phyloP scores from a whole-genome alignment of 2,797 vertebrate genomes.

The Tauraco hartlaubi region DNA sequence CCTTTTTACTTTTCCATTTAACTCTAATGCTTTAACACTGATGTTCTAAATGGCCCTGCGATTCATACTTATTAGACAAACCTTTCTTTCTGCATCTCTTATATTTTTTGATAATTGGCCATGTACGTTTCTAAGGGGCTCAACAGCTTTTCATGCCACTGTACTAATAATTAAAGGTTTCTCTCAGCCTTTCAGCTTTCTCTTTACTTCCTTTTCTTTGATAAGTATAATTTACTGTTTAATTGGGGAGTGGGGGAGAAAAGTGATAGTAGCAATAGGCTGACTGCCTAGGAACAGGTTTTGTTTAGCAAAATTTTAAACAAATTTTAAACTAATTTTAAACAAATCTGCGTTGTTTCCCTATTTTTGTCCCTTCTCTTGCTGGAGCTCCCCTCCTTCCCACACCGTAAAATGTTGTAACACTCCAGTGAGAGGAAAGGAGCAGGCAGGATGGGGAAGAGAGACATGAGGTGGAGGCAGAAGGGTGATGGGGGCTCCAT shows the following conservation, averaged over 20 bases:
- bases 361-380: background rate
- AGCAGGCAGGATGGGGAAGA: background rate
- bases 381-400: background rate
- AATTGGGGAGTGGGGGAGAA: constrained; percentile 18
- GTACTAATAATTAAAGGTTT: constrained; percentile 76
- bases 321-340: background rate
- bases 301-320: constrained; percentile 34
- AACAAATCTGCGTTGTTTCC: background rate
- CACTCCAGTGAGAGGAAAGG: background rate
- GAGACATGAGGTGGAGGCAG: background rate
- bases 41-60: constrained; percentile 75
- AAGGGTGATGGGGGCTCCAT: fast-evolving
- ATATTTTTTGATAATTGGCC: constrained; percentile 79
- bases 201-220: constrained; percentile 71
- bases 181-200: constrained; percentile 68
- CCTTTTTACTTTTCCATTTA: constrained; percentile 80
- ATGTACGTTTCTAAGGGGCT: constrained; percentile 78
- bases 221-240: constrained; percentile 75
- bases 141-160: constrained; percentile 76
- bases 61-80: constrained; percentile 80
- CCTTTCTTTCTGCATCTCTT: constrained; percentile 77
- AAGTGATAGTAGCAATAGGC: background rate
- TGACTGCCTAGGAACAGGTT: background rate
- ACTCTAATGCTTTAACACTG: constrained; percentile 79
- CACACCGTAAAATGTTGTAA: background rate